Conservation (phyloP, 2,797 vertebrate species). For the Lateolabrax maculatus region DNA sequence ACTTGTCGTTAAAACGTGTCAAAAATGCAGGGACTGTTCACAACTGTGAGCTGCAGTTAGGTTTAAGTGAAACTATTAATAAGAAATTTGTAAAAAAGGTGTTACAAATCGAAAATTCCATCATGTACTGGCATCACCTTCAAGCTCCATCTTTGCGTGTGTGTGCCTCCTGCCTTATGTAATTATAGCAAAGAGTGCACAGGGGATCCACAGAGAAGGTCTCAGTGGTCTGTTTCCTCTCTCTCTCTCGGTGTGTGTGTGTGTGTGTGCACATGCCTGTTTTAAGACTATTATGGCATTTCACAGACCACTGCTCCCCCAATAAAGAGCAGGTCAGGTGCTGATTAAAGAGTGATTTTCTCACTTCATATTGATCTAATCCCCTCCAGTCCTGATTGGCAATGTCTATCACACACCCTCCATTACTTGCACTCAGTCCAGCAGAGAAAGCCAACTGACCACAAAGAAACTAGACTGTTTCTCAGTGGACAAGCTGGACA, state of each 20-base stretch:
- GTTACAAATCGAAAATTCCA: conserved; percentile 11
- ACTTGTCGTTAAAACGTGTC: too few relatives aligned
- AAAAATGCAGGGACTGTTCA: conserved; percentile 35
- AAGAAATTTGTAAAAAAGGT: conserved; percentile 22
- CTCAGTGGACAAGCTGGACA: conserved; percentile 10
- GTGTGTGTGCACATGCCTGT: conserved; percentile 29
- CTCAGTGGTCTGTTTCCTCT: conserved; percentile 33
- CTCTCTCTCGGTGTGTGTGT: not conserved
- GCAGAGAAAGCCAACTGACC: conserved; percentile 44
- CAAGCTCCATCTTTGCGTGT: conserved; percentile 33
- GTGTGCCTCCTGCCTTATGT: conserved; percentile 50
- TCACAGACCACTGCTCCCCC: conserved; percentile 73
- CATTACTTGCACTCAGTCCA: conserved; percentile 22
- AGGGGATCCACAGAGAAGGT: conserved; percentile 28
- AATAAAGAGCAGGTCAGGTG: conserved; percentile 69
- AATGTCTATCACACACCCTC: conserved; percentile 53
- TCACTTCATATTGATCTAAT: conserved; percentile 74
- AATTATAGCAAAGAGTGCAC: conserved; percentile 53
- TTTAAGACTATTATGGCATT: conserved; percentile 69
- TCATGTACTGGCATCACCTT: conserved; percentile 34
- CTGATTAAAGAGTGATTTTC: conserved; percentile 71
- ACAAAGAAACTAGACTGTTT: conserved; percentile 32
- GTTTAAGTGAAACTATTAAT: conserved; percentile 52
- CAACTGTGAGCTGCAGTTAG: conserved; percentile 27
- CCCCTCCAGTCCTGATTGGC: conserved; percentile 67